Base-by-base conservation (phyloP, 1,140 invertebrate genomes). In the Rhyzopertha dominica region DNA sequence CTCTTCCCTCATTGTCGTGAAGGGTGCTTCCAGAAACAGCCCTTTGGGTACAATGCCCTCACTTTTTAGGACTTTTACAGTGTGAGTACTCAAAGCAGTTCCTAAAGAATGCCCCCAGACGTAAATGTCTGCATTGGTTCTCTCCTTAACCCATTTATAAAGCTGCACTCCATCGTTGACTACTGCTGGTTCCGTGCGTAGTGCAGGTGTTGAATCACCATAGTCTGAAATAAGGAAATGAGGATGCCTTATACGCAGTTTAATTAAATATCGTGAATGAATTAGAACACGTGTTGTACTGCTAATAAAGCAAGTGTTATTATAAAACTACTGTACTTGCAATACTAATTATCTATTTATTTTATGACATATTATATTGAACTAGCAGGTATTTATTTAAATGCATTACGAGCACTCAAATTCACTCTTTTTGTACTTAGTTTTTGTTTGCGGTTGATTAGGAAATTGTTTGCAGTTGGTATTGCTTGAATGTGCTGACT, bases 91-190 rank as follows among this genome's bases (percentile, higher is more conserved):
- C 2, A 87, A 77, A 28, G 81, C 82, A 36, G 70, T 69, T 19
- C 62, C 89, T 43, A 95, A 71, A 1, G 90, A 94, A 71, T 95
- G 91, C 18, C 90, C 91, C 90, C 90, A 95, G 1, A 95, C 74
- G 59, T 84, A 84, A 40, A 95, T 69, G 22, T 74, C 70, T n/a
- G 38, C 47, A 9, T 43, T 42, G 4, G 60, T 66, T 67, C 63
- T 72, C 48, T 73, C 7, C 16, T 38, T 35, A 1, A 91, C 65
- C 83, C 90, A 97, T 32, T 82, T 73, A 61, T 89, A 88, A 2
- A 94, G 75, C 49, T 76, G 75, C 45, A 82, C 67, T 1, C 81
- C 81, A 69, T 98, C 95, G 28, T 75, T 71, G 9, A 94, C 87
- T 3, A 95, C 77, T 1, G 88, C 90, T 19, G 74, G 64, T 73